Conservation (phyloP, 2,797 vertebrate genomes). For the Lacerta agilis region DNA sequence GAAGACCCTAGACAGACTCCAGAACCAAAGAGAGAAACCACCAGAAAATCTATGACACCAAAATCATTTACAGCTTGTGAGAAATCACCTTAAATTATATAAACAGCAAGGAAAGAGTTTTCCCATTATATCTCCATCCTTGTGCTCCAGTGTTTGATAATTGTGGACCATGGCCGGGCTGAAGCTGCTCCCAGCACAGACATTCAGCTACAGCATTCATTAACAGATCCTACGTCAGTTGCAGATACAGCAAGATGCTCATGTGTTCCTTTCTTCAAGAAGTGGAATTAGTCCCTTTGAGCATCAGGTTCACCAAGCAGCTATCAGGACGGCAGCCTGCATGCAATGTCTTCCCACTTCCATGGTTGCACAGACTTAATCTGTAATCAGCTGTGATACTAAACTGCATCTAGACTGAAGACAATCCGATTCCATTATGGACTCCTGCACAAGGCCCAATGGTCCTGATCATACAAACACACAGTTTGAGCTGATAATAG, state of each 20-base stretch:
- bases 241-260: background rate
- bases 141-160: constrained; percentile 64
- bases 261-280: background rate
- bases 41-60: constrained; percentile 16
- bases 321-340: background rate
- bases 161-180: background rate
- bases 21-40: constrained; percentile 40
- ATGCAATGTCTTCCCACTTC: accelerated
- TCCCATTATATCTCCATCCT: constrained; percentile 32
- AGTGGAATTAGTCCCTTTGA: background rate
- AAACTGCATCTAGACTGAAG: background rate
- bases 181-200: constrained; percentile 20
- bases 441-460: background rate
- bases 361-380: background rate
- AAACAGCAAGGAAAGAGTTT: constrained; percentile 66
- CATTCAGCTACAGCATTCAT: constrained; percentile 8
- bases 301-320: background rate
- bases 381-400: background rate
- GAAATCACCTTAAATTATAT: constrained; percentile 69
- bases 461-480: background rate
- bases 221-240: background rate
- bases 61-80: constrained; percentile 43
- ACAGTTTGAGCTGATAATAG: background rate
- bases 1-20: constrained; percentile 50
- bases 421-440: background rate